phyloP scores from a whole-genome alignment of 2,888 invertebrate genomes.

The Catocala sponsa region DNA sequence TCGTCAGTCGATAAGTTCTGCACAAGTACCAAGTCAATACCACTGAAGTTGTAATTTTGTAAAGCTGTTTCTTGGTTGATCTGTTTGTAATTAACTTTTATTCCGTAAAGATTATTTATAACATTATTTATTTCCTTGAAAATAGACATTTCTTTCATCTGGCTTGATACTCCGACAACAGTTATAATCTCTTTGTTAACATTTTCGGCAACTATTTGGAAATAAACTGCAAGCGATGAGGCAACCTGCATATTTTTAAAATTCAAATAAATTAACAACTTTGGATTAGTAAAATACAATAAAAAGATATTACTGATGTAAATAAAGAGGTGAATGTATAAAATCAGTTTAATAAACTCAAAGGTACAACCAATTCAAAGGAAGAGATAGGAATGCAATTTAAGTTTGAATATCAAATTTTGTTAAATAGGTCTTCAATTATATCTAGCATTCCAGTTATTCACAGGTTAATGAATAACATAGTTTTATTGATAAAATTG shows the following conservation, averaged over 20 bases:
- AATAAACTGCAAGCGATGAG: slow-evolving; percentile 44
- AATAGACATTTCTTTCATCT: slow-evolving; percentile 18
- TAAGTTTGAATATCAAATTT: too few species aligned
- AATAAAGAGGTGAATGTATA: too few species aligned
- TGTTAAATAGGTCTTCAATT: too few species aligned
- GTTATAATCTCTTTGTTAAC: slow-evolving; percentile 42
- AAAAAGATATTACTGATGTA: too few species aligned
- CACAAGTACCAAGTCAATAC: slow-evolving; percentile 44
- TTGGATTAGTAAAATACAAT: background rate
- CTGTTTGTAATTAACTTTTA: slow-evolving; percentile 38
- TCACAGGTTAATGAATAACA: too few species aligned
- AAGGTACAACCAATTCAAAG: too few species aligned
- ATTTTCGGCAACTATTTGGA: slow-evolving; percentile 58
- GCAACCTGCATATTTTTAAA: slow-evolving; percentile 27
- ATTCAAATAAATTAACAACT: background rate
- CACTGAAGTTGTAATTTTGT: slow-evolving; percentile 15
- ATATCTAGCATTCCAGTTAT: too few species aligned
- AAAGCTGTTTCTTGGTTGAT: slow-evolving; percentile 16
- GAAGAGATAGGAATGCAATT: too few species aligned
- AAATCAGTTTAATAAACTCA: too few species aligned
- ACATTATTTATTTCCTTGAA: slow-evolving; percentile 37
- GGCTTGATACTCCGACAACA: slow-evolving; percentile 38
- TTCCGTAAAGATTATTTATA: slow-evolving; percentile 21
- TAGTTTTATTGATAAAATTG: too few species aligned
- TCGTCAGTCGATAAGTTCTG: slow-evolving; percentile 45